Conservation (phyloP, 2,888 invertebrate genomes). For the Drosophila lacicola region DNA sequence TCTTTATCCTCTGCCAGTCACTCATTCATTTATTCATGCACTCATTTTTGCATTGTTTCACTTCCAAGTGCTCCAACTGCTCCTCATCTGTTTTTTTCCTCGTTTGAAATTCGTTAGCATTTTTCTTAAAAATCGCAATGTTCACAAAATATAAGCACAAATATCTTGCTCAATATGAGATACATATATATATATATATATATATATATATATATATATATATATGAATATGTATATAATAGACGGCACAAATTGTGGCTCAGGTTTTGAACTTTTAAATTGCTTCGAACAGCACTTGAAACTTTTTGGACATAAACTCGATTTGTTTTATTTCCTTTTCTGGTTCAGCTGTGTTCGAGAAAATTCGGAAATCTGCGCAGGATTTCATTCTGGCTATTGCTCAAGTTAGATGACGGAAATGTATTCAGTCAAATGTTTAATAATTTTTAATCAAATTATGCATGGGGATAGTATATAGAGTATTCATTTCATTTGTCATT, state of each 20-base stretch:
- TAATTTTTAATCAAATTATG: no score
- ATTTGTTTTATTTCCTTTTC: constrained; percentile 3
- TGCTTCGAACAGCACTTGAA: constrained; percentile 22
- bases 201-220: neutral
- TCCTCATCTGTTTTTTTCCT: constrained; percentile 13
- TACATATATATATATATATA: neutral
- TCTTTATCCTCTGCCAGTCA: constrained; percentile 2
- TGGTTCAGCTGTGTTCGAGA: constrained; percentile 4
- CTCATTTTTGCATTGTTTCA: constrained; percentile 27
- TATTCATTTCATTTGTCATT: no score
- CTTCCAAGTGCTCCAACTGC: constrained; percentile 33
- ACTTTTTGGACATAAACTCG: constrained; percentile 8
- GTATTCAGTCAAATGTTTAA: neutral
- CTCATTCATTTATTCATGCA: constrained; percentile 20
- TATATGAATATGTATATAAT: neutral
- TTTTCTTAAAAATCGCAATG: neutral
- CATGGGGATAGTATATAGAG: no score
- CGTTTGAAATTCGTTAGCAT: constrained; percentile 4
- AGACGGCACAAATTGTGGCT: neutral
- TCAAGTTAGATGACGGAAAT: neutral
- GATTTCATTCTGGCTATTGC: neutral
- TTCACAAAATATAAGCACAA: neutral
- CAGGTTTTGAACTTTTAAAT: constrained; percentile 7
- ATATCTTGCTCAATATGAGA: constrained; percentile 2
- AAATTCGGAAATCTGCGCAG: neutral